Evolutionary conservation across 2,113 vertebrate species (phyloP).

Genomic region (Phodopus roborovskii): DNA sequence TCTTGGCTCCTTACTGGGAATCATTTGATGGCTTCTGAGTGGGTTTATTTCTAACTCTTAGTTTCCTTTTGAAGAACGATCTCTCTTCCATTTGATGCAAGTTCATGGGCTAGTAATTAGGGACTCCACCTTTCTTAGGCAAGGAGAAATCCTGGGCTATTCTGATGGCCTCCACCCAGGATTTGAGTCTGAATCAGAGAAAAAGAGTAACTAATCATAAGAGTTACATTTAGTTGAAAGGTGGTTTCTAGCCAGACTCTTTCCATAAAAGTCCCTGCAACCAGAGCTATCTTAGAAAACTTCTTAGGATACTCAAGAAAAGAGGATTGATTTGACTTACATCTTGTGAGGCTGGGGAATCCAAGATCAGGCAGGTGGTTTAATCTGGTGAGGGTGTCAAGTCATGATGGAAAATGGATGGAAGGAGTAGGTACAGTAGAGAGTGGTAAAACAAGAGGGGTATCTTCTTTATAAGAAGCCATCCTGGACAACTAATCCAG

Average conservation of each 20-base stretch:
- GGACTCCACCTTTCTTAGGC: not conserved
- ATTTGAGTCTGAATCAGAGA: not conserved
- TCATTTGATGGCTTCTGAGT: not conserved
- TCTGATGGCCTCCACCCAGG: not conserved
- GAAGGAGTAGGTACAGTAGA: not conserved
- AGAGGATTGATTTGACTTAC: not conserved
- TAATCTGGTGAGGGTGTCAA: not conserved
- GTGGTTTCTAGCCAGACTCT: not conserved
- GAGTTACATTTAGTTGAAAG: not conserved
- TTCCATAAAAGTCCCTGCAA: not conserved
- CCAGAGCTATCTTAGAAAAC: not conserved
- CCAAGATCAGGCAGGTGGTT: not conserved
- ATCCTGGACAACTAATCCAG: not conserved
- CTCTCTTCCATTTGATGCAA: not conserved
- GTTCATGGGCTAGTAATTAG: not conserved
- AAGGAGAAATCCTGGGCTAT: not conserved
- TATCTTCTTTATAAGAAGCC: not conserved
- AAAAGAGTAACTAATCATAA: not conserved
- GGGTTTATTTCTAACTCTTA: constrained; percentile 12
- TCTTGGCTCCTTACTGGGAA: not conserved
- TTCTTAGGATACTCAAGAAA: not conserved
- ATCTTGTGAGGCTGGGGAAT: not conserved
- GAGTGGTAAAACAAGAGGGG: not conserved
- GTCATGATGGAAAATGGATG: not conserved
- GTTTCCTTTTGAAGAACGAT: constrained; percentile 50